Evolutionary conservation across 2,888 invertebrate genomes (phyloP), one percentile per base, ranked within the genome.

Genomic region (Platerodrilus igneus): DNA sequence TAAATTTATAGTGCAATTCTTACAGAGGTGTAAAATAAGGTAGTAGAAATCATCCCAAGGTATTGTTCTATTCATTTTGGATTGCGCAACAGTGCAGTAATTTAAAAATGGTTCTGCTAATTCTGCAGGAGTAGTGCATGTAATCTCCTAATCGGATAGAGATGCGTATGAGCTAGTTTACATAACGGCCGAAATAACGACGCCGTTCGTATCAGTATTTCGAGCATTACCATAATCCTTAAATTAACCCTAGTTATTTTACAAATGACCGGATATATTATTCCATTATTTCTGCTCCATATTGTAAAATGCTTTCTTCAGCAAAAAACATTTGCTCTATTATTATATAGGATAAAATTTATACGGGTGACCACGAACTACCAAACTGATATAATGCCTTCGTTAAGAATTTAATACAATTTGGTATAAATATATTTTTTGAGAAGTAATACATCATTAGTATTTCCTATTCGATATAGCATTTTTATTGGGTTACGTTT

Each of bases 401-500:
- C n/a, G n/a, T n/a, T n/a, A n/a, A n/a, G n/a, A n/a, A n/a, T n/a
- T n/a, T n/a, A n/a, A n/a, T n/a, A n/a, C n/a, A n/a, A n/a, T n/a
- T n/a, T n/a, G n/a, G n/a, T n/a, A n/a, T n/a, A n/a, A n/a, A n/a
- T n/a, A 41, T 41, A 41, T 41, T 32, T 38, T 43, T 43, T 38
- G 38, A 43, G 35, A 43, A 43, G 43, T 44, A 44, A 40, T 42
- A 42, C 37, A 42, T 42, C 40, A 44, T 44, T 44, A 44, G 40
- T 44, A 44, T 40, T 52, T 53, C 37, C 50, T 46, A 29, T 40
- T 46, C 39, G 45, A 35, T 29, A 37, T 47, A 48, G 47, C 48
- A 47, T 50, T 48, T 51, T 50, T 52, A 51, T 54, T 54, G 49
- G 47, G 48, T 43, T 41, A 47, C 45, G 48, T 47, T 47, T 48